Base-by-base conservation (phyloP, 2,888 invertebrate species). In the Gryllus longicercus region DNA sequence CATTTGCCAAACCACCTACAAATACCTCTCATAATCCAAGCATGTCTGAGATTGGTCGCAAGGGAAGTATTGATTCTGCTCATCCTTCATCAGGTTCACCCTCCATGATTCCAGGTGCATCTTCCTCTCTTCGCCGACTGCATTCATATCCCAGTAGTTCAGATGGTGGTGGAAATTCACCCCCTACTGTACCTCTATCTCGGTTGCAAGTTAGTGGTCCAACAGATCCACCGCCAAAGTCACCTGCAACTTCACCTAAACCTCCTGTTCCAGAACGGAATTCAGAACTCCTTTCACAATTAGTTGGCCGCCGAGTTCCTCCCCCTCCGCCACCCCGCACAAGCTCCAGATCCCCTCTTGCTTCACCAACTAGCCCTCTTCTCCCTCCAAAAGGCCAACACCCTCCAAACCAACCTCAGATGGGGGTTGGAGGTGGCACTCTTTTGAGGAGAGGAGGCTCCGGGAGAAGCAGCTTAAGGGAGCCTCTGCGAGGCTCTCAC, bases 321-420 rank as follows among this genome's bases (percentile, higher is more conserved):
- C 96, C 96, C 23, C 96, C 95, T n/a, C 95, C 96, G 51, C 96
- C 96, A 50, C 96, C 96, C n/a, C 91, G 96, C 83, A 96, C 96
- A 83, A 95, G 95, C 84, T 95, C 95, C 78, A 93, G 95, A 85
- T 95, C 96, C 23, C 96, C 96, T 1, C 88, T 96, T 84, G 94
- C 95, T 49, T 95, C 95, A 78, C 96, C 96, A 25, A 93, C 95
- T 76, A 92, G 93, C 83, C 92, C 93, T 38, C 90, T 91, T 84
- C 87, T 92, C 80, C 92, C 93, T 3, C 90, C 91, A 49, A 88
- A 90, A 82, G 83, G 86, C 86, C 79, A 11, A n/a, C 80, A 80
- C 38, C 81, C 84, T 81, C 82, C 83, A 75, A 76, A 81, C 78
- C 80, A 83, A 82, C 82, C 83, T 79, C 80, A 84, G 82, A 82